Evolutionary conservation across 2,113 vertebrate species (phyloP).

Genomic region (Apistogramma diplotaenia): DNA sequence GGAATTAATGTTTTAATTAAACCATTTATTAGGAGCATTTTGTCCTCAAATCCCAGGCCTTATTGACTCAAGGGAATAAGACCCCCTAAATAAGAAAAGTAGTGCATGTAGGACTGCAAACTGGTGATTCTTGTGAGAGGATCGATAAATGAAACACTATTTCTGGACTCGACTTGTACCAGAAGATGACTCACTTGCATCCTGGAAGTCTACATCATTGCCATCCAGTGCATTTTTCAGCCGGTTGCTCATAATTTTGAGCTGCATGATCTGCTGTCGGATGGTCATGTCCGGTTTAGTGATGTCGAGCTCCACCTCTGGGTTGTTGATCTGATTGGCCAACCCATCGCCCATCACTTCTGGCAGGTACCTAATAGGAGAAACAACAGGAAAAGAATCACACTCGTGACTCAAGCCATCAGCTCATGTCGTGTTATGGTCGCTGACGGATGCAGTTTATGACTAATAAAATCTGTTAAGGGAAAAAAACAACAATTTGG

Average conservation of each 20-base stretch:
- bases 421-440: not conserved
- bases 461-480: too few relatives aligned
- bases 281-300: conserved; percentile 97
- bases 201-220: conserved; percentile 91
- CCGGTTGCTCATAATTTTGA: conserved; percentile 94
- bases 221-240: conserved; percentile 87
- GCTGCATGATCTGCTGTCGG: conserved; percentile 96
- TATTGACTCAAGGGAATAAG: not conserved
- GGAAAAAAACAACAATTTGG: too few relatives aligned
- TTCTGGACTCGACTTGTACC: not conserved
- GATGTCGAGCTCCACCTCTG: conserved; percentile 96
- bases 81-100: not conserved
- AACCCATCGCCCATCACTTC: conserved; percentile 95
- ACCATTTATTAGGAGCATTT: not conserved
- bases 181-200: conserved; percentile 68
- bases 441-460: not conserved
- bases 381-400: not conserved
- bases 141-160: not conserved
- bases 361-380: conserved; percentile 84
- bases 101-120: not conserved
- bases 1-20: not conserved
- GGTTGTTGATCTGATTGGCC: conserved; percentile 98
- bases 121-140: not conserved
- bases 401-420: not conserved
- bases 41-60: not conserved